These are phyloP conservation scores for Meiosimyza decipiens DNA, from an alignment of 2,888 invertebrate genomes.

Conservation along the genomic window DNA sequence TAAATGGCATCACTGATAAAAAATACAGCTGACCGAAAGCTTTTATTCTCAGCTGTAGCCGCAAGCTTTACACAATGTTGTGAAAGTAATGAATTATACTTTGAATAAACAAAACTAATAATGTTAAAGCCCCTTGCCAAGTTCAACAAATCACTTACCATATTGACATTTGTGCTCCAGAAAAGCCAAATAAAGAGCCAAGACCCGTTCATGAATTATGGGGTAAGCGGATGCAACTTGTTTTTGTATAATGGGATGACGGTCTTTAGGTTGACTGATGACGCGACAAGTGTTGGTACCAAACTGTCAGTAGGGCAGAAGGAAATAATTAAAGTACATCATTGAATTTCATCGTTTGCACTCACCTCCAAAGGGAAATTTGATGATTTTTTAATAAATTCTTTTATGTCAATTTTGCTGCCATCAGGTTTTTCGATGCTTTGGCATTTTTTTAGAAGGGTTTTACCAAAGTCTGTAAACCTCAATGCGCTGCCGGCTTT, in stretches of 20 bases:
- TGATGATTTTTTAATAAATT: constrained; percentile 51
- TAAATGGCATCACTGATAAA: no score
- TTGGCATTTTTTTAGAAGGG: constrained; percentile 51
- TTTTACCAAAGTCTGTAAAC: constrained; percentile 49
- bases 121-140: no score
- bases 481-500: constrained; percentile 36
- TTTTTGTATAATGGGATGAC: constrained; percentile 52
- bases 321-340: not conserved
- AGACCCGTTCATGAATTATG: constrained; percentile 74
- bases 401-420: constrained; percentile 43
- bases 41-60: no score
- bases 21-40: no score
- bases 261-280: constrained; percentile 52
- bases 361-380: constrained; percentile 57
- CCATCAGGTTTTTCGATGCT: constrained; percentile 46
- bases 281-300: constrained; percentile 62
- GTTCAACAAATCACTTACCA: constrained; percentile 48
- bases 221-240: constrained; percentile 73
- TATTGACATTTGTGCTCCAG: constrained; percentile 71
- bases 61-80: constrained; percentile 8
- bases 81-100: not conserved
- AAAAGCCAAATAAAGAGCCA: constrained; percentile 73
- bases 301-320: constrained; percentile 51
- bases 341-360: not conserved
- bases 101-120: not conserved